Percentiles rank a stretch among this genome's conserved stretches.
Conservation (phyloP, 1,140 invertebrate species). For the Hypsibius dujardini region DNA sequence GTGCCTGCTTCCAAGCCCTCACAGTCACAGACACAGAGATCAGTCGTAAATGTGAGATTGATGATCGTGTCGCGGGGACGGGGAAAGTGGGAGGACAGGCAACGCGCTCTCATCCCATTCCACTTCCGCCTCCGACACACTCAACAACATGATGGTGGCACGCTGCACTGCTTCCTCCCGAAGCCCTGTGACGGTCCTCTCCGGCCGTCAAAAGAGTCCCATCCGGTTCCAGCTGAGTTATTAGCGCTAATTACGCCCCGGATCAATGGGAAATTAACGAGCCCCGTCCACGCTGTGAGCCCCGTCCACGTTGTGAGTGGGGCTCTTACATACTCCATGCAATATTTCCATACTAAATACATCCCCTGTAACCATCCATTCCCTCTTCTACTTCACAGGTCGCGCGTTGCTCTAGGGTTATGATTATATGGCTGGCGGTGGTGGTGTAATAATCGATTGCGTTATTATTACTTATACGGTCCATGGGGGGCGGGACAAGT, state of each 20-base stretch:
- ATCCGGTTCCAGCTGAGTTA: neutral
- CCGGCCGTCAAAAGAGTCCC: neutral
- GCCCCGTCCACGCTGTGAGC: no score
- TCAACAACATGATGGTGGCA: neutral
- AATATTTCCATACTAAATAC: no score
- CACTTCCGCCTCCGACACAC: neutral
- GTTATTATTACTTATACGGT: no score
- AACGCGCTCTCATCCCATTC: neutral
- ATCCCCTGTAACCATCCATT: no score
- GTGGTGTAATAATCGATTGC: no score
- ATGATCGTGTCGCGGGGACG: neutral
- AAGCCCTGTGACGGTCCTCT: neutral
- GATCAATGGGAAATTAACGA: neutral
- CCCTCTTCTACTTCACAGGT: no score
- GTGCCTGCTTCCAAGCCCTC: neutral
- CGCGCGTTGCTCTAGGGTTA: no score
- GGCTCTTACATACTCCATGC: no score
- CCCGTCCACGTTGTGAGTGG: no score
- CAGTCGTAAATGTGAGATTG: slow-evolving; percentile 6
- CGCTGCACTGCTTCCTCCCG: neutral
- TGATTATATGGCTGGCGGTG: no score
- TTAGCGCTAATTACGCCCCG: neutral
- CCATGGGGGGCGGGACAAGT: no score
- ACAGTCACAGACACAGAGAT: neutral
- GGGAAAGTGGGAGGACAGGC: neutral